Base-by-base conservation (phyloP, 2,888 invertebrate species). In the Tanypteryx hageni region DNA sequence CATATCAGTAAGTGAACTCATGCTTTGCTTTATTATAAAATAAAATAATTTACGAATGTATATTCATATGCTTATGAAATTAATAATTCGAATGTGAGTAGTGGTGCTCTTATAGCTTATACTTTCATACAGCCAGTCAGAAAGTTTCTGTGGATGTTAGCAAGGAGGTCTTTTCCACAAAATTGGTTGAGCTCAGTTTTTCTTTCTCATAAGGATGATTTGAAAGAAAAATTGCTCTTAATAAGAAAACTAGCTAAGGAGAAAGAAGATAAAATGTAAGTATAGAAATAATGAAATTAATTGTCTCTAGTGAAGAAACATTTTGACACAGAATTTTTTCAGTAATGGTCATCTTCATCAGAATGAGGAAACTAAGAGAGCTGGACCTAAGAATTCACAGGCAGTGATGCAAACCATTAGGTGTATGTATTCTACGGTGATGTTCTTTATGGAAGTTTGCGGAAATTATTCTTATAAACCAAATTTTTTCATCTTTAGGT, bases 171-270 rank as follows among this genome's bases (percentile, higher is more conserved):
- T 14, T 89, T 64, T 68, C 89, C 89, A 31, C 10, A 58, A 14
- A 89, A 89, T 64, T 89, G 64, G 89, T n/a, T 89, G 44, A 61
- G 64, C 7, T 22, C 14, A 18, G 14, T 89, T 89, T 64, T 89
- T 44, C n/a, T 27, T 27, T 14, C 56, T n/a, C 61, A 68, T 18
- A 89, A 44, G 18, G 64, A 89, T 89, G 89, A 89, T 0, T 31
- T 89, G 18, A 27, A 31, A 44, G 64, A 89, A 14, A 89, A 89
- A 61, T 68, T 89, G n/a, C 64, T 89, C 5, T 44, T 89, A 27
- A 89, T 89, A 64, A 89, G 64, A 64, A 89, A 61, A 59, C n/a
- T 61, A 68, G 89, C 61, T n/a, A 89, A 64, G 44, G 64, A 86
- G 31, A 86, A 86, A 61, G 86, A 86, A n/a, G 14, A 61, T 7